Percentiles rank a stretch among this genome's conserved stretches.
Conservation (phyloP, 2,797 vertebrate genomes). For the Pristis pectinata region DNA sequence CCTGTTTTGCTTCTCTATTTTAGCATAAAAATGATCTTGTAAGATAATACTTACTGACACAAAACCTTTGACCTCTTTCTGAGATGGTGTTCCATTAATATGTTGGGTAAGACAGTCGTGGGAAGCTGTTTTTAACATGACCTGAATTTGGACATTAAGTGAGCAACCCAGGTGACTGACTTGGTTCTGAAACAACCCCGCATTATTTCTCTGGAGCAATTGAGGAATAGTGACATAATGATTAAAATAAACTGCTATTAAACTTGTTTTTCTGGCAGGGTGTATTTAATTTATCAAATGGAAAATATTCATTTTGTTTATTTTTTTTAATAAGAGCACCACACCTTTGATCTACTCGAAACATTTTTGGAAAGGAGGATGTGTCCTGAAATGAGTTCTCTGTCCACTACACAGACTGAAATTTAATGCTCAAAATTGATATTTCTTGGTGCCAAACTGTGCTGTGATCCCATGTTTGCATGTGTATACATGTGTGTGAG, state of each 20-base stretch:
- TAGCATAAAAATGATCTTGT: constrained; percentile 71
- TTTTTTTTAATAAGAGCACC: constrained; percentile 41
- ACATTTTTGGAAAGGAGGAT: constrained; percentile 40
- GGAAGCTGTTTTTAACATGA: constrained; percentile 67
- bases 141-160: constrained; percentile 79
- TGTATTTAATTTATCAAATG: neutral
- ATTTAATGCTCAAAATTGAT: constrained; percentile 24
- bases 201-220: constrained; percentile 71
- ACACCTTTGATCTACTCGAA: constrained; percentile 43
- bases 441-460: constrained; percentile 35
- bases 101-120: constrained; percentile 72
- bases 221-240: constrained; percentile 57
- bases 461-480: constrained; percentile 10
- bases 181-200: constrained; percentile 51
- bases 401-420: constrained; percentile 41
- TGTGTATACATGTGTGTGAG: neutral
- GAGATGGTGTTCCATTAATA: constrained; percentile 74
- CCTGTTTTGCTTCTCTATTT: constrained; percentile 74
- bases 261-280: constrained; percentile 52
- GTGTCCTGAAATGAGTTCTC: constrained; percentile 40
- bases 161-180: constrained; percentile 76
- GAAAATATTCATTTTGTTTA: neutral
- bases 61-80: constrained; percentile 74
- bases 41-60: constrained; percentile 78
- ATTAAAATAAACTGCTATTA: constrained; percentile 51